Evolutionary conservation across 1,140 invertebrate species (phyloP).

Genomic region (Drosophila bocqueti): DNA sequence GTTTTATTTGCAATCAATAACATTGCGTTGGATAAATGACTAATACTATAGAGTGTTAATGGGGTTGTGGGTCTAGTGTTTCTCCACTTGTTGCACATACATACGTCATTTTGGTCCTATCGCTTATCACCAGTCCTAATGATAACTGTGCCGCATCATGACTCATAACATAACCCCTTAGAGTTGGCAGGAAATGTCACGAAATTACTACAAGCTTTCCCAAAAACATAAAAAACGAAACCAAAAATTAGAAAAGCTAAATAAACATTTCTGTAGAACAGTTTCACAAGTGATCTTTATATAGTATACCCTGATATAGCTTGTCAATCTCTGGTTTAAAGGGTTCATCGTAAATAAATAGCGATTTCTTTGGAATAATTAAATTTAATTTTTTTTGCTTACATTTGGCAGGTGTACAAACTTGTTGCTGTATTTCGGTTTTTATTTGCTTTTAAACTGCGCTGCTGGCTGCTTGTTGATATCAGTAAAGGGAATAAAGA

Average conservation of each 20-base stretch:
- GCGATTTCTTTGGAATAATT: conserved; percentile 21
- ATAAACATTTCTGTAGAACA: not conserved
- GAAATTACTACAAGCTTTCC: not conserved
- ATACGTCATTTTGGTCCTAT: conserved; percentile 41
- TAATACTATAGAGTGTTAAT: conserved; percentile 2
- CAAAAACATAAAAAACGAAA: not conserved
- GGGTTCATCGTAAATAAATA: conserved; percentile 27
- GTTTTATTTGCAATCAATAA: conserved; percentile 30
- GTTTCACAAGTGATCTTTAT: conserved; percentile 6
- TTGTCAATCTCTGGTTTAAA: conserved; percentile 9
- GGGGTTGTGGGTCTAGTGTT: not conserved
- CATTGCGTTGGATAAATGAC: conserved; percentile 25
- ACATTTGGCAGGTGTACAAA: conserved; percentile 21
- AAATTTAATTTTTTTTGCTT: conserved; percentile 1
- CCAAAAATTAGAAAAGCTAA: not conserved
- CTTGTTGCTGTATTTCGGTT: not conserved
- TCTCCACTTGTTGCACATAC: conserved; percentile 41
- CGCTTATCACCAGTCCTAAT: conserved; percentile 14
- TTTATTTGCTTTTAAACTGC: conserved; percentile 19
- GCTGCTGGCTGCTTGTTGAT: conserved; percentile 18
- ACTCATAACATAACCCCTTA: conserved; percentile 2
- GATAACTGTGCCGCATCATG: conserved; percentile 2
- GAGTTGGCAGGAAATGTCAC: conserved; percentile 23
- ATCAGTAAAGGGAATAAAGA: conserved; percentile 31
- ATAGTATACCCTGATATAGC: not conserved